A percentile compares a stretch with the other conserved stretches of the same genome.
Evolutionary conservation across 2,888 invertebrate genomes (phyloP).

Genomic region (Rhamnusium bicolor): DNA sequence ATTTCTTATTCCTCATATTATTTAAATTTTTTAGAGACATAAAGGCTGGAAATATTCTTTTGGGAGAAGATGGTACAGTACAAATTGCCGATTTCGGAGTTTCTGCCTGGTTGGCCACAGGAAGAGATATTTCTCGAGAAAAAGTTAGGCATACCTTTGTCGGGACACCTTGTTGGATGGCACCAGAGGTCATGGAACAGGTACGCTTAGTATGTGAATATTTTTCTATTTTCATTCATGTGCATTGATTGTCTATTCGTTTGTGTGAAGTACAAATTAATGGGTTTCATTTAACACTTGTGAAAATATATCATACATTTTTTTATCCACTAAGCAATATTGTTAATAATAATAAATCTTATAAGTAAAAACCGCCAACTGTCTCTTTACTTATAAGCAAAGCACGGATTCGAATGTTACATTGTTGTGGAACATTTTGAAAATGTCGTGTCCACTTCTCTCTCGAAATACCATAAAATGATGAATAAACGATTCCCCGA

Average conservation of each 20-base stretch:
- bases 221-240: neutral
- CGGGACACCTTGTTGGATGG: constrained; percentile 99
- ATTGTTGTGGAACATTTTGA: too few relatives aligned
- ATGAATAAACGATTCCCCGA: too few relatives aligned
- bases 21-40: constrained; percentile 81
- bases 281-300: too few relatives aligned
- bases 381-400: too few relatives aligned
- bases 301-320: too few relatives aligned
- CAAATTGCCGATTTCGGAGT: constrained; percentile 99
- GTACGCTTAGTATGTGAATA: constrained; percentile 67
- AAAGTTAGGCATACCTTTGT: constrained; percentile 98
- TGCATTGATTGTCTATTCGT: neutral
- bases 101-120: constrained; percentile 96
- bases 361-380: too few relatives aligned
- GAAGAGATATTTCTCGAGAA: constrained; percentile 93
- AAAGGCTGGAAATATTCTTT: constrained; percentile 97
- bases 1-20: neutral
- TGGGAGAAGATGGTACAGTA: constrained; percentile 97
- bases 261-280: too few relatives aligned
- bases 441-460: too few relatives aligned
- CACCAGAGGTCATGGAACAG: constrained; percentile 99
- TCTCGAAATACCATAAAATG: too few relatives aligned
- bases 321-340: too few relatives aligned
- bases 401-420: too few relatives aligned
- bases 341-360: too few relatives aligned